These are phyloP conservation scores for Motacilla alba DNA, from an alignment of 2,113 vertebrate species.

Conservation along the genomic window DNA sequence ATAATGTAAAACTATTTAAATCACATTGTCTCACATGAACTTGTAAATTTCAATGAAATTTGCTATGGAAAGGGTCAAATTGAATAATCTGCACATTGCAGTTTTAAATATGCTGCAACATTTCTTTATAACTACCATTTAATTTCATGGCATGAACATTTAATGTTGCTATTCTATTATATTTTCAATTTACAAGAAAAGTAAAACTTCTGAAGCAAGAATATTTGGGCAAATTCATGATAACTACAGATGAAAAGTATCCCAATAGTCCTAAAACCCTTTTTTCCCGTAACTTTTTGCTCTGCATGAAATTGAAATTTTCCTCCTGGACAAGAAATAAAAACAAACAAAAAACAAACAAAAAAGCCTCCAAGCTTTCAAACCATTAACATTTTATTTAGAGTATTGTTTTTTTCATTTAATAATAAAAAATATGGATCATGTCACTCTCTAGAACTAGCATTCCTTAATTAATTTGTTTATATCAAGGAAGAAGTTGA, in stretches of 20 bases:
- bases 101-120: neutral
- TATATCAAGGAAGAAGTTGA: neutral
- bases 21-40: neutral
- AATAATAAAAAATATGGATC: neutral
- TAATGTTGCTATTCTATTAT: neutral
- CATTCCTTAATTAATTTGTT: neutral
- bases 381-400: neutral
- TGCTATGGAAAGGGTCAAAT: neutral
- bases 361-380: neutral
- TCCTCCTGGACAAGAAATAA: neutral
- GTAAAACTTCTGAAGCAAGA: neutral
- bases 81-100: neutral
- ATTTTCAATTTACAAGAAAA: neutral
- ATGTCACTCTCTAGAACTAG: neutral
- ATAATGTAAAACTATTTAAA: neutral
- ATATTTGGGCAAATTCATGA: neutral
- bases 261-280: accelerated
- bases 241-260: neutral
- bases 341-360: neutral
- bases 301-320: neutral
- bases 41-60: neutral
- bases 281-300: neutral
- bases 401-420: neutral
- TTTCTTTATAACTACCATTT: neutral
- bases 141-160: neutral